phyloP scores from a whole-genome alignment of 1,140 invertebrate species.

The Helicoverpa armigera region DNA sequence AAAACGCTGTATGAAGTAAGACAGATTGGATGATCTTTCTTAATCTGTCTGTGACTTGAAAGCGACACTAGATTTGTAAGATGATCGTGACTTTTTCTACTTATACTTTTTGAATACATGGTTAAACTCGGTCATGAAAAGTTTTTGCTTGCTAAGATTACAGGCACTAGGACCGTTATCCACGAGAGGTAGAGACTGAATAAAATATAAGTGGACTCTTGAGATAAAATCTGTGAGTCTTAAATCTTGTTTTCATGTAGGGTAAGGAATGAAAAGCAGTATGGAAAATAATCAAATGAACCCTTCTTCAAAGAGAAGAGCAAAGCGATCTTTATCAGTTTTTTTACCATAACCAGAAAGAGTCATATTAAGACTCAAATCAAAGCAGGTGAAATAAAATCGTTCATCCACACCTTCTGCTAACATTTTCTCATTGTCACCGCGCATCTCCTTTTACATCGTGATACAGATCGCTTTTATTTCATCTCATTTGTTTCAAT shows the following conservation, averaged over 20 bases:
- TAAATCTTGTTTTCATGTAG: too few relatives aligned
- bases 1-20: neutral
- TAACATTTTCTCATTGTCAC: neutral
- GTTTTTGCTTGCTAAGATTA: neutral
- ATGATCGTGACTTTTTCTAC: neutral
- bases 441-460: neutral
- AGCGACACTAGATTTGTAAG: neutral
- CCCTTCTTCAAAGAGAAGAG: too few relatives aligned
- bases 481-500: constrained; percentile 35
- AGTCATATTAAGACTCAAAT: too few relatives aligned
- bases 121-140: neutral
- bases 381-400: too few relatives aligned
- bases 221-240: too few relatives aligned
- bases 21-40: neutral
- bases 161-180: too few relatives aligned
- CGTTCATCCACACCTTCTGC: neutral
- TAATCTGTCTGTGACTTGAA: neutral
- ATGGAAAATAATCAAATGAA: too few relatives aligned
- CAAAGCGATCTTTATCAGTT: too few relatives aligned
- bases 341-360: too few relatives aligned
- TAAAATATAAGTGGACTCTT: too few relatives aligned
- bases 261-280: too few relatives aligned
- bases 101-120: neutral
- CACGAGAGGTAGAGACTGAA: too few relatives aligned
- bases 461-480: constrained; percentile 41